phyloP scores from a whole-genome alignment of 1,140 invertebrate genomes.

The Drosophila simulans region DNA sequence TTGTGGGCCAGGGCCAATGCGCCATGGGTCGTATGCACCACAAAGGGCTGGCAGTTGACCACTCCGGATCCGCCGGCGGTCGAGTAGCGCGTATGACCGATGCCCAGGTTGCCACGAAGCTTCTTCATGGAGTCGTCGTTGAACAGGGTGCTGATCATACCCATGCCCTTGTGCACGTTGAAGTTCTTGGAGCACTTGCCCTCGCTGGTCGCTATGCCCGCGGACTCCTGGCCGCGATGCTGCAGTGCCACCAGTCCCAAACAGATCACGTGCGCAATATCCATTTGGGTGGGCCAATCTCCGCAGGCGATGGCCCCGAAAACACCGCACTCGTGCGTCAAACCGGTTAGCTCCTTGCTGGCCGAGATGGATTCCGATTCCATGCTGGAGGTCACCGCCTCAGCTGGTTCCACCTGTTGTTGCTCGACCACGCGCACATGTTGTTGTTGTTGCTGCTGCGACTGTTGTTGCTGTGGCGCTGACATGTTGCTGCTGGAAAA shows the following conservation, averaged over 20 bases:
- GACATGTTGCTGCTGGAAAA: conserved; percentile 59
- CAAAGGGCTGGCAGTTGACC: conserved; percentile 98
- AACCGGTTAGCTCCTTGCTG: conserved; percentile 86
- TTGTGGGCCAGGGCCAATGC: conserved; percentile 97
- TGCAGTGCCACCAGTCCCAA: conserved; percentile 96
- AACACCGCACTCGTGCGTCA: conserved; percentile 97
- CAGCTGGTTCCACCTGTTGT: conserved; percentile 65
- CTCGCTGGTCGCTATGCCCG: conserved; percentile 97
- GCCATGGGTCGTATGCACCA: conserved; percentile 97
- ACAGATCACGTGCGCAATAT: conserved; percentile 92
- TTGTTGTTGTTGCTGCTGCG: conserved; percentile 6
- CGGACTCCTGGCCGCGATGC: conserved; percentile 98
- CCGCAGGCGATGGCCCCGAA: conserved; percentile 96
- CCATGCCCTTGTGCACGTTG: conserved; percentile 96
- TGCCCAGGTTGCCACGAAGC: conserved; percentile 95
- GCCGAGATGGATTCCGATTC: conserved; percentile 54
- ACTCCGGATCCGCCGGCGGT: conserved; percentile 96
- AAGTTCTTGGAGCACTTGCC: conserved; percentile 91
- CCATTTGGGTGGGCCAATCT: conserved; percentile 91
- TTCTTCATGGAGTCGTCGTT: conserved; percentile 95
- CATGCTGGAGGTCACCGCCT: conserved; percentile 23
- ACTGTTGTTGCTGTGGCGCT: conserved; percentile 30
- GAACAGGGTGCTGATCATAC: conserved; percentile 97
- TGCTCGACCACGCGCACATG: conserved; percentile 57
- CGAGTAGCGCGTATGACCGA: conserved; percentile 98